phyloP scores from a whole-genome alignment of 2,113 vertebrate species.

The Mirza zaza region DNA sequence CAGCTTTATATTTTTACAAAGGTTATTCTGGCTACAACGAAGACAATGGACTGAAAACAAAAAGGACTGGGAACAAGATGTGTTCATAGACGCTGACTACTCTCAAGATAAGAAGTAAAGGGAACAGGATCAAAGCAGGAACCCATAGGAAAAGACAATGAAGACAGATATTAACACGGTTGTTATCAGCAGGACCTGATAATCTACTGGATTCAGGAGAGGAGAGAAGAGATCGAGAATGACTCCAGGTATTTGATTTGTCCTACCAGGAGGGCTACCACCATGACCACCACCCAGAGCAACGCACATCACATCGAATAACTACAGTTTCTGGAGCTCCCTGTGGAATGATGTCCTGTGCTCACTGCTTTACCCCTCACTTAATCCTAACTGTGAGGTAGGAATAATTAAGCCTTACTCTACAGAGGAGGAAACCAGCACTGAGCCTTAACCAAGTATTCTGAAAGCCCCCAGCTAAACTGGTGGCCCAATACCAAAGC shows the following conservation, averaged over 20 bases:
- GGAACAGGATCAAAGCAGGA: background rate
- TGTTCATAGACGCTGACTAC: background rate
- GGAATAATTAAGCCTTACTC: background rate
- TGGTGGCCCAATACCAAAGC: background rate
- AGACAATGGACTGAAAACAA: background rate
- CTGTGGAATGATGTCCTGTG: too few species aligned
- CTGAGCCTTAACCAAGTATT: background rate
- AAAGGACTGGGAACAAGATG: background rate
- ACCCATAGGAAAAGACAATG: background rate
- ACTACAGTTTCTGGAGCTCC: background rate
- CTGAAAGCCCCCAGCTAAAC: background rate
- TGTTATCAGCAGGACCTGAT: background rate
- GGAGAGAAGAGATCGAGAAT: background rate
- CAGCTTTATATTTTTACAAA: background rate
- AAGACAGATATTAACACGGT: background rate
- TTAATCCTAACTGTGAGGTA: background rate
- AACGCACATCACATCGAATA: background rate
- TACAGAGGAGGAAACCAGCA: background rate
- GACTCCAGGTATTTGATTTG: background rate
- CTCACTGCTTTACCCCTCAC: background rate
- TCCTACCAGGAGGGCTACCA: background rate
- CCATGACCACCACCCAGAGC: background rate
- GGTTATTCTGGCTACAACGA: background rate
- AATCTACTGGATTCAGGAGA: background rate
- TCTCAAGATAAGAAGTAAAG: background rate